These are phyloP conservation scores for Drosophila ochracea DNA, from an alignment of 2,888 invertebrate genomes.

Conservation along the genomic window DNA sequence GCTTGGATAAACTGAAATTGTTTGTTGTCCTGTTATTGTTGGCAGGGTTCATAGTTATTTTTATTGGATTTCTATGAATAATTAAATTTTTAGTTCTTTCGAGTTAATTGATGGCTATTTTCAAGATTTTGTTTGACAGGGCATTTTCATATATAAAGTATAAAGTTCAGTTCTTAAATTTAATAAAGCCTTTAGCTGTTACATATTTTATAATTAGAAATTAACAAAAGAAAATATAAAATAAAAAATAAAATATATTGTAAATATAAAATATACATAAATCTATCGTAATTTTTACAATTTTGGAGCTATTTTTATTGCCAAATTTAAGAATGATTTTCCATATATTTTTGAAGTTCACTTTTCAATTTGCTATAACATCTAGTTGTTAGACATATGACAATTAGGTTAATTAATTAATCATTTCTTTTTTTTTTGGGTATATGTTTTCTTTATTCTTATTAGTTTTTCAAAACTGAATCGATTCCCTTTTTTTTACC, in stretches of 20 bases:
- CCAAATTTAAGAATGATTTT: background rate
- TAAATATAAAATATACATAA: background rate
- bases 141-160: background rate
- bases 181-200: background rate
- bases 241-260: no score
- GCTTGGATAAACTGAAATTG: constrained; percentile 43
- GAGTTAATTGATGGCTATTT: background rate
- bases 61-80: background rate
- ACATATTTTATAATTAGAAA: no score
- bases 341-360: background rate
- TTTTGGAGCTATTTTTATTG: background rate
- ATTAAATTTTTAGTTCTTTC: background rate
- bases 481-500: no score
- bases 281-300: no score
- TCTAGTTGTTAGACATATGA: background rate
- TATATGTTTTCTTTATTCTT: background rate
- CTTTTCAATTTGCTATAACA: background rate
- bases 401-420: background rate
- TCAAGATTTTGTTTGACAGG: background rate
- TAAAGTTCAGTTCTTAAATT: background rate
- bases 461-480: no score
- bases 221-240: background rate
- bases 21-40: constrained; percentile 32
- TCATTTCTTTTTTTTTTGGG: fast-evolving
- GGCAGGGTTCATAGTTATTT: constrained; percentile 26